Conservation (phyloP, 2,797 vertebrate genomes). For the Amphiprion clarkii region DNA sequence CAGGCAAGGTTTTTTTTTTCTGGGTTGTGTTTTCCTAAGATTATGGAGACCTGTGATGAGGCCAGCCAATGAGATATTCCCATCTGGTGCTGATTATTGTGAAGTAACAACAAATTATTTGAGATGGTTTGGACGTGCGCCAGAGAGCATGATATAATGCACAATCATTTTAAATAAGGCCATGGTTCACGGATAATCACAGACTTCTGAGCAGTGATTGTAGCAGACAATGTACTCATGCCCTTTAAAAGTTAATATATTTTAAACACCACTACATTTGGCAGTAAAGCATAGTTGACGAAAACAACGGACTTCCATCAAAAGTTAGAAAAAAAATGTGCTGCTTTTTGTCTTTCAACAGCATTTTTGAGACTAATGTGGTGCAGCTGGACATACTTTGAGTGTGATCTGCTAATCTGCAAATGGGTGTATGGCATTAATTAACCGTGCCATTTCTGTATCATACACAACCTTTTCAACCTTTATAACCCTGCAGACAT, state of each 20-base stretch:
- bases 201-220: slow-evolving; percentile 20
- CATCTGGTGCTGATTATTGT: slow-evolving; percentile 67
- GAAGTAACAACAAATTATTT: slow-evolving; percentile 53
- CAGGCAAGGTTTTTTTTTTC: slow-evolving; percentile 8
- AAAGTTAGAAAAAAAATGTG: not conserved
- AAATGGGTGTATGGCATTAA: slow-evolving; percentile 39
- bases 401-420: slow-evolving; percentile 10
- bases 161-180: slow-evolving; percentile 35
- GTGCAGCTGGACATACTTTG: slow-evolving; percentile 40
- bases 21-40: slow-evolving; percentile 48
- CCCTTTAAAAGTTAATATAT: slow-evolving; percentile 11
- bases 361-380: slow-evolving; percentile 12
- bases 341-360: slow-evolving; percentile 13
- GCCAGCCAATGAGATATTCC: slow-evolving; percentile 52
- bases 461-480: slow-evolving; percentile 19
- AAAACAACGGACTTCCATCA: not conserved
- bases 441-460: slow-evolving; percentile 36
- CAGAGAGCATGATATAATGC: slow-evolving; percentile 38
- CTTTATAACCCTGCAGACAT: slow-evolving; percentile 21
- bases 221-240: slow-evolving; percentile 1
- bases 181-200: slow-evolving; percentile 38
- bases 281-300: not conserved
- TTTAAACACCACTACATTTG: slow-evolving; percentile 2
- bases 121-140: slow-evolving; percentile 40
- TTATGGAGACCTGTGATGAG: slow-evolving; percentile 31